These are phyloP conservation scores for Drosophila setosimentum DNA, from an alignment of 2,888 invertebrate genomes.

Conservation along the genomic window DNA sequence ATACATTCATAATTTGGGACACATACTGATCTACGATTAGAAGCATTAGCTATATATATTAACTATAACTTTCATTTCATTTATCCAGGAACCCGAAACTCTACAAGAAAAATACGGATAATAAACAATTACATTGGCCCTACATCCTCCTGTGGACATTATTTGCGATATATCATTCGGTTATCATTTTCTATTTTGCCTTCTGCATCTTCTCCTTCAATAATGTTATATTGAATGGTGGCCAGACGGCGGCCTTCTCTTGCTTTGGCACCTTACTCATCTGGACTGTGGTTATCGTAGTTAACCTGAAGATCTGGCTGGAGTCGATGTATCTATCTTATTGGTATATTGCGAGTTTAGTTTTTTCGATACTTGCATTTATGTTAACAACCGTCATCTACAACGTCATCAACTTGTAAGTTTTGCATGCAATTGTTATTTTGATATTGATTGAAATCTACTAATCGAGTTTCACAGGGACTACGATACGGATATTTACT, in stretches of 20 bases:
- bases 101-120: conserved; percentile 88
- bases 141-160: conserved; percentile 88
- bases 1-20: not conserved
- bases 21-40: not conserved
- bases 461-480: conserved; percentile 76
- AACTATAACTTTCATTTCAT: not conserved
- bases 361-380: conserved; percentile 87
- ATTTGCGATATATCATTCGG: conserved; percentile 88
- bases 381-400: conserved; percentile 87
- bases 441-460: not conserved
- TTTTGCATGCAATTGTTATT: conserved; percentile 47
- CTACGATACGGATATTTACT: conserved; percentile 87
- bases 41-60: not conserved
- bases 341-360: conserved; percentile 86
- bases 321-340: conserved; percentile 88
- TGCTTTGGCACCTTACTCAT: conserved; percentile 88
- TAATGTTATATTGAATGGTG: conserved; percentile 86
- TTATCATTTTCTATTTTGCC: conserved; percentile 88
- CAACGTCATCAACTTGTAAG: conserved; percentile 88
- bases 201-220: conserved; percentile 85
- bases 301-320: conserved; percentile 88
- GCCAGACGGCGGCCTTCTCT: conserved; percentile 86
- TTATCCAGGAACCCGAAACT: conserved; percentile 87
- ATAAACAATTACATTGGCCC: conserved; percentile 88
- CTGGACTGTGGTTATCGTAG: conserved; percentile 87